Evolutionary conservation across 2,797 vertebrate genomes (phyloP).

Genomic region (Pogoniulus pusillus): DNA sequence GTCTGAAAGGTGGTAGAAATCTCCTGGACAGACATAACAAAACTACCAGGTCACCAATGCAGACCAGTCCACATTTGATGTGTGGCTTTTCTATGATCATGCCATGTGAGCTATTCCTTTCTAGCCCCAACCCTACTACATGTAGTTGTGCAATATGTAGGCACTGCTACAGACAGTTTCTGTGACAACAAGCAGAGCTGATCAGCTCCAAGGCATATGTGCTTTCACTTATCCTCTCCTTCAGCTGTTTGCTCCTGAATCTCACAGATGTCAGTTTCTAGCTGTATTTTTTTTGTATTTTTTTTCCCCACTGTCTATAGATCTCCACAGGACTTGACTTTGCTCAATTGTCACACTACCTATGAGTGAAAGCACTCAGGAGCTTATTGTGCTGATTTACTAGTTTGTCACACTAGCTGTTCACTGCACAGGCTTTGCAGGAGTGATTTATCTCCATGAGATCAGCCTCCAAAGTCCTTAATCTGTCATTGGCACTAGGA

Average conservation of each 20-base stretch:
- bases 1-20: not conserved
- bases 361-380: not conserved
- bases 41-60: not conserved
- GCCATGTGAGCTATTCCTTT: not conserved
- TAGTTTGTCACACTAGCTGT: not conserved
- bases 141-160: accelerated
- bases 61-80: not conserved
- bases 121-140: too few species aligned
- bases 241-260: not conserved
- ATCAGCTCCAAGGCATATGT: not conserved
- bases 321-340: not conserved
- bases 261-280: not conserved
- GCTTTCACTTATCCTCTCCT: not conserved
- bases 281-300: not conserved
- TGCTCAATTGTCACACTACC: too few species aligned
- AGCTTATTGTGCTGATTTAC: not conserved
- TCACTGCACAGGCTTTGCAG: not conserved
- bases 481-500: not conserved
- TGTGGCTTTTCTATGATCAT: not conserved
- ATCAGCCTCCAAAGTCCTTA: not conserved
- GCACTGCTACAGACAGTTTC: not conserved
- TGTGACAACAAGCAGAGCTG: not conserved
- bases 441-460: not conserved
- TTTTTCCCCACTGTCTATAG: not conserved
- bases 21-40: not conserved